A percentile compares a stretch with the other conserved stretches of the same genome.
These are phyloP conservation scores for Cremastobaeus sp. DNA, from an alignment of 2,888 invertebrate genomes.

Conservation along the genomic window DNA sequence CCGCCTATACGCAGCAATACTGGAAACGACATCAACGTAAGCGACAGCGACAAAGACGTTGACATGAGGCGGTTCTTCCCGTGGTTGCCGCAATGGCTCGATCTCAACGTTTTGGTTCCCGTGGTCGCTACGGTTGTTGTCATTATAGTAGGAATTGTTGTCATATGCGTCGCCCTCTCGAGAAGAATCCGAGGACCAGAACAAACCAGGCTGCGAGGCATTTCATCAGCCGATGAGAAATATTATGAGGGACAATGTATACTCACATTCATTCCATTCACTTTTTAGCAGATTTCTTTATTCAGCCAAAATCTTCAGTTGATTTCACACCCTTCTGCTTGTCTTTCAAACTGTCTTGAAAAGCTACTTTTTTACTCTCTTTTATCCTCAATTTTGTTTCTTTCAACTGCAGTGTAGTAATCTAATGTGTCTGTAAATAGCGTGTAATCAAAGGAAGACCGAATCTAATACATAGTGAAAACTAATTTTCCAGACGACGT, in stretches of 20 bases:
- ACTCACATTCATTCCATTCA: constrained; percentile 26
- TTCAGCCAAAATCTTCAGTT: too few species aligned
- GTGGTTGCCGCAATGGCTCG: constrained; percentile 92
- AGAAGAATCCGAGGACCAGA: constrained; percentile 84
- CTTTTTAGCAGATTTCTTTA: too few species aligned
- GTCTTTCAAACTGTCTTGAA: too few species aligned
- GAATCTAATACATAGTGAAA: neutral
- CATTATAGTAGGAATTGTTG: constrained; percentile 92
- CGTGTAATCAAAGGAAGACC: too few species aligned
- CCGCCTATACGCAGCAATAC: constrained; percentile 82
- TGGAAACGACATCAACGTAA: constrained; percentile 83
- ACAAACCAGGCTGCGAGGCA: constrained; percentile 88
- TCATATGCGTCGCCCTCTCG: constrained; percentile 92
- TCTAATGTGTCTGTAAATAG: too few species aligned
- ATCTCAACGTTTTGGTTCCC: constrained; percentile 93
- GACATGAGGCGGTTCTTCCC: constrained; percentile 81
- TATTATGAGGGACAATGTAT: constrained; percentile 79
- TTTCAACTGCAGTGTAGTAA: too few species aligned
- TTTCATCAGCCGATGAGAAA: constrained; percentile 78
- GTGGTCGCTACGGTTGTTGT: constrained; percentile 93
- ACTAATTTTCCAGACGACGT: constrained; percentile 85
- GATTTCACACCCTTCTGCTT: too few species aligned
- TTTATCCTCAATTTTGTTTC: too few species aligned
- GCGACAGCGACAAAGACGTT: constrained; percentile 79
- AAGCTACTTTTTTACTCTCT: too few species aligned